These are phyloP conservation scores for Mellilla xanthometata DNA, from an alignment of 2,888 invertebrate genomes.

Conservation along the genomic window DNA sequence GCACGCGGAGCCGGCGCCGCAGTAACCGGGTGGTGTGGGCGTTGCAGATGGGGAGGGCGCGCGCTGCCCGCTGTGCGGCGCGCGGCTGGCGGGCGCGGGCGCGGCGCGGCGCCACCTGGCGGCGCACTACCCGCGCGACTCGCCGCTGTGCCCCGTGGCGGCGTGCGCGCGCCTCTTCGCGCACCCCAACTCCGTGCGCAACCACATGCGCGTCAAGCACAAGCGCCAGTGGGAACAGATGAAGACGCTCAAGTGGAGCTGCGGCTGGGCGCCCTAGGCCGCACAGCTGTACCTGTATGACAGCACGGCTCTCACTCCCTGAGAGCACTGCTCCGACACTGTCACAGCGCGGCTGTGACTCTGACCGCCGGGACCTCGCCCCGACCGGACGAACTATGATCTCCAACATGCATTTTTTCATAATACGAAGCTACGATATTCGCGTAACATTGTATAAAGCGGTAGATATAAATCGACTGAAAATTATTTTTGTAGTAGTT, in stretches of 20 bases:
- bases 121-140: slow-evolving; percentile 92
- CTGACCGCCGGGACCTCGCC: slow-evolving; percentile 33
- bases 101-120: slow-evolving; percentile 89
- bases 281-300: no score
- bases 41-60: slow-evolving; percentile 82
- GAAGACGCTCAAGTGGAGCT: slow-evolving; percentile 90
- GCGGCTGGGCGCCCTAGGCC: slow-evolving; percentile 74
- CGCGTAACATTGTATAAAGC: slow-evolving; percentile 65
- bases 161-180: slow-evolving; percentile 89
- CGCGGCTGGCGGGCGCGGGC: slow-evolving; percentile 85
- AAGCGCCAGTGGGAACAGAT: slow-evolving; percentile 91
- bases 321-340: no score
- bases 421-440: slow-evolving; percentile 41
- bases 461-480: slow-evolving; percentile 77
- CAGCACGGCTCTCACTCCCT: no score
- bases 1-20: slow-evolving; percentile 52
- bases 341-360: no score
- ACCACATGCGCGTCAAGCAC: slow-evolving; percentile 94
- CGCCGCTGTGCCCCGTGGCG: slow-evolving; percentile 90
- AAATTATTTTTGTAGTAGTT: slow-evolving; percentile 81
- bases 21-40: slow-evolving; percentile 77
- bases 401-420: slow-evolving; percentile 69
- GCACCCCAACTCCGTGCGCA: slow-evolving; percentile 93
- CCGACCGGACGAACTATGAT: slow-evolving; percentile 55
- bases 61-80: slow-evolving; percentile 88